Evolutionary conservation across 2,113 vertebrate genomes (phyloP).

Genomic region (Butorides virescens): DNA sequence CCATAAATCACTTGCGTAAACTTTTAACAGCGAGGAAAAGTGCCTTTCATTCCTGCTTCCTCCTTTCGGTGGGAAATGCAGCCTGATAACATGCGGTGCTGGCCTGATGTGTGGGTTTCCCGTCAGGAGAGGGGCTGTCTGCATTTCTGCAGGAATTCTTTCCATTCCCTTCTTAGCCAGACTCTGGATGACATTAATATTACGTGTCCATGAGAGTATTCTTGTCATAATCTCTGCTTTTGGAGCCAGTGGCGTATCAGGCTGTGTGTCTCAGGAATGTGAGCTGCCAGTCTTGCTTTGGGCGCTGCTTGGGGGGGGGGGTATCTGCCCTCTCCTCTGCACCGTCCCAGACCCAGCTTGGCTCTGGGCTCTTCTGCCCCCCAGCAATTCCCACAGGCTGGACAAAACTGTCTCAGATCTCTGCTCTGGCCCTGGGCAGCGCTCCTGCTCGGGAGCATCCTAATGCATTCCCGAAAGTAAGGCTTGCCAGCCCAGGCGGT

Average conservation of each 20-base stretch:
- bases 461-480: background rate
- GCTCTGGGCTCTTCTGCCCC: background rate
- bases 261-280: background rate
- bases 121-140: constrained; percentile 6
- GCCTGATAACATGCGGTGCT: background rate
- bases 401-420: background rate
- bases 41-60: constrained; percentile 59
- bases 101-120: background rate
- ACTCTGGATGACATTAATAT: constrained; percentile 36
- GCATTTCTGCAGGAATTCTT: constrained; percentile 53
- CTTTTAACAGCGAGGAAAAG: background rate
- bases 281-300: background rate
- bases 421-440: background rate
- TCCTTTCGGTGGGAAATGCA: constrained; percentile 15
- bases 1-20: constrained; percentile 42
- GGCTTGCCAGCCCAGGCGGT: background rate
- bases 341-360: background rate
- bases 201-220: background rate
- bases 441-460: background rate
- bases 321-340: background rate
- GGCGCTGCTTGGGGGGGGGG: background rate
- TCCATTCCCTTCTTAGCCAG: constrained; percentile 37
- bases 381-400: background rate
- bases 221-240: constrained; percentile 27
- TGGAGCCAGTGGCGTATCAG: background rate